Conservation (phyloP, 2,797 vertebrate species). For the Philypnodon macrostomus region DNA sequence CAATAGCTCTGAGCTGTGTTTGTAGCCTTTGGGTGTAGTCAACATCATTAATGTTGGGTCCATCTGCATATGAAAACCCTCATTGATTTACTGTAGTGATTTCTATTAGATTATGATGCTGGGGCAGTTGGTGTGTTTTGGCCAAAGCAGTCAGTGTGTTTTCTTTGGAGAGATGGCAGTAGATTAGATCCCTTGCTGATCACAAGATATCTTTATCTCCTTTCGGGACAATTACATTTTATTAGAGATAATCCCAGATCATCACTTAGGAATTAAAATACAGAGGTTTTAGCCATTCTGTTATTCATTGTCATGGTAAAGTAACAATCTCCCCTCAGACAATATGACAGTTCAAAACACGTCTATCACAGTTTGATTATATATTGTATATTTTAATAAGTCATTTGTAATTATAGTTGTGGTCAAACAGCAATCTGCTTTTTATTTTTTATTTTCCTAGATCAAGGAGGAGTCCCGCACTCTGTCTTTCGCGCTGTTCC, state of each 20-base stretch:
- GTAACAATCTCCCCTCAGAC: constrained; percentile 10
- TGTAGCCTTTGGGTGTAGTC: constrained; percentile 53
- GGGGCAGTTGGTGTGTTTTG: constrained; percentile 66
- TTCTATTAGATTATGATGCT: constrained; percentile 73
- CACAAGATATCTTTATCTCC: constrained; percentile 80
- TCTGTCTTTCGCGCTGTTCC: no score
- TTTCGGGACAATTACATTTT: constrained; percentile 77
- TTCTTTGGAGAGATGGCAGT: constrained; percentile 64
- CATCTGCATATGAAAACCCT: constrained; percentile 75
- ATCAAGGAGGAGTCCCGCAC: no score
- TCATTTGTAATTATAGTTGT: no score
- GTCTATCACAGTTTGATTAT: no score
- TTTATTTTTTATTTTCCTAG: no score
- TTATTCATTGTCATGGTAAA: neutral
- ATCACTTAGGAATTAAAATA: constrained; percentile 80
- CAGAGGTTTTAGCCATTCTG: constrained; percentile 38
- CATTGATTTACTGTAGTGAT: constrained; percentile 65
- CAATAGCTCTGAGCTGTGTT: constrained; percentile 38
- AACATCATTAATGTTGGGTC: constrained; percentile 51
- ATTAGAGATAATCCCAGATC: constrained; percentile 81
- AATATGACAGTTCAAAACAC: no score
- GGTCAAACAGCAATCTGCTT: no score
- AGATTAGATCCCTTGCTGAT: constrained; percentile 76
- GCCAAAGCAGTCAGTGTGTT: constrained; percentile 68
- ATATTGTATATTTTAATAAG: no score